Conservation (phyloP, 2,888 invertebrate species). For the Eugnorisma glareosa region DNA sequence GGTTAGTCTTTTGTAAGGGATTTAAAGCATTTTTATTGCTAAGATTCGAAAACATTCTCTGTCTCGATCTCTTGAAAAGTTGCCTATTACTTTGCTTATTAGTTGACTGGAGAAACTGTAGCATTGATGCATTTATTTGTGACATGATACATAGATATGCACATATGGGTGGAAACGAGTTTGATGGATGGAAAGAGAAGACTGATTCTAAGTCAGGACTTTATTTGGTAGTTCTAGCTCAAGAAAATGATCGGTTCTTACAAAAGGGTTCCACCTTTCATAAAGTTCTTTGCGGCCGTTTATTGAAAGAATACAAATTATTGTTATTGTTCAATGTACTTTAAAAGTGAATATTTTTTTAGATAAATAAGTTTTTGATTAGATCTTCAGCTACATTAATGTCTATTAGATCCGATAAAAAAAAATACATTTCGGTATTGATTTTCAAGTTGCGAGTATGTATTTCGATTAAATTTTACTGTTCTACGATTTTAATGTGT, state of each 20-base stretch:
- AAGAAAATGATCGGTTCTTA: not conserved
- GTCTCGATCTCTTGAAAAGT: too few species aligned
- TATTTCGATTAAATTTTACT: not conserved
- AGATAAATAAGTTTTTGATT: not conserved
- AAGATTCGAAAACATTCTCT: too few species aligned
- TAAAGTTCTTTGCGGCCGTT: not conserved
- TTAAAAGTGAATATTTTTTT: not conserved
- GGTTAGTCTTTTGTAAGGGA: not conserved
- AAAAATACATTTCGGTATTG: not conserved
- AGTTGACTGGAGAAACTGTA: too few species aligned
- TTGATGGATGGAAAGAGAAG: too few species aligned
- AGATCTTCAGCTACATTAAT: not conserved
- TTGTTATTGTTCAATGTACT: not conserved
- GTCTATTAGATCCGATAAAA: not conserved
- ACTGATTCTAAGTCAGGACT: not conserved
- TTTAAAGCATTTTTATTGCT: too few species aligned
- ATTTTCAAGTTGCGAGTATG: not conserved
- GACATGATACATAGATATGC: too few species aligned
- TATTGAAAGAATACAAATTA: not conserved
- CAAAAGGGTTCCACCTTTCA: too few species aligned
- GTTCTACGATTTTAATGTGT: not conserved
- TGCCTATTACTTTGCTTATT: too few species aligned
- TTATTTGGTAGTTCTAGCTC: not conserved
- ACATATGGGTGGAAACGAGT: too few species aligned
- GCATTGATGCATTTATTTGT: too few species aligned